A percentile compares a stretch with the other conserved stretches of the same genome.
Conservation (phyloP, 2,113 vertebrate genomes). For the Odocoileus virginianus region DNA sequence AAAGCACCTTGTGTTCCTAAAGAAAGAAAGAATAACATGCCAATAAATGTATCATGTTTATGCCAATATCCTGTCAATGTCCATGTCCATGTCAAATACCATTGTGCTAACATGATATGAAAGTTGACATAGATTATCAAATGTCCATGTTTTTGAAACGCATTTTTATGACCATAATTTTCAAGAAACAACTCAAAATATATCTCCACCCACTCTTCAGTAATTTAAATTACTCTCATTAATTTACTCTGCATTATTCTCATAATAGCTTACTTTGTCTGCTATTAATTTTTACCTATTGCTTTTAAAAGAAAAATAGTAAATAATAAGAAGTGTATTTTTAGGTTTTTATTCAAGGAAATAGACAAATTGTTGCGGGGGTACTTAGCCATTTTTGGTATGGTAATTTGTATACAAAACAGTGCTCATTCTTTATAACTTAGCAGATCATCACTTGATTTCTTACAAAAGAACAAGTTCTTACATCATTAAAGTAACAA, state of each 20-base stretch:
- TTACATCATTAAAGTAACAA: not conserved
- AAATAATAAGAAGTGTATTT: not conserved
- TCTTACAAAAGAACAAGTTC: not conserved
- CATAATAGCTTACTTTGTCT: not conserved
- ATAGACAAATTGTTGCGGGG: not conserved
- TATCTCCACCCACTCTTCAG: not conserved
- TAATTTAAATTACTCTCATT: not conserved
- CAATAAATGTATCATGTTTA: not conserved
- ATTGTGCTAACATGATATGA: not conserved
- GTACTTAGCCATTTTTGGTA: not conserved
- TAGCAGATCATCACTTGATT: not conserved
- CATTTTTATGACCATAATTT: not conserved
- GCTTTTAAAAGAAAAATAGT: not conserved
- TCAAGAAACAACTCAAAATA: not conserved
- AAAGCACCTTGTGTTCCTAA: conserved; percentile 96
- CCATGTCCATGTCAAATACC: not conserved
- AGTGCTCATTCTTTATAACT: not conserved
- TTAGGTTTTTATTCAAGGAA: not conserved
- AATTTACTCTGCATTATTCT: not conserved
- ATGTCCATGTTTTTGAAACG: not conserved
- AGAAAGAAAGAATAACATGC: conserved; percentile 11
- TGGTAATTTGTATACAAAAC: not conserved
- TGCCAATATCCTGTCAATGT: too few relatives aligned
- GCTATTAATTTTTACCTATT: not conserved
- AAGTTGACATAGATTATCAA: not conserved